Evolutionary conservation across 2,113 vertebrate species (phyloP), one percentile per base, ranked within the genome.

Genomic region (Hipposideros armiger): DNA sequence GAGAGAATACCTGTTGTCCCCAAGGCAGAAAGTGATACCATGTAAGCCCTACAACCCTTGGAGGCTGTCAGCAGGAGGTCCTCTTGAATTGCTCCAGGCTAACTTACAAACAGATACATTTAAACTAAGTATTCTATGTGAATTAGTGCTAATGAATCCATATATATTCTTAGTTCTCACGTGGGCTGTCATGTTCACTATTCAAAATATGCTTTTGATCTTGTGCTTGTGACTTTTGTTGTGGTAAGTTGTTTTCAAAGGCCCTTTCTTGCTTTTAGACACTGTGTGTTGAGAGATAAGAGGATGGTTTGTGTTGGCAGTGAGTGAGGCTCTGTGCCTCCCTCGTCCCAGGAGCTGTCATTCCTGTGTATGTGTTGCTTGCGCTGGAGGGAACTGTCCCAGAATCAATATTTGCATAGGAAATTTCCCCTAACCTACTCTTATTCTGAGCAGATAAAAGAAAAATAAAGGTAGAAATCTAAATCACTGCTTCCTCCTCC

Each of bases 371-470:
- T 67, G 26, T 90, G 88, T 94, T 84, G 67, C 52, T 94, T 84
- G 67, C 52, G 15, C 76, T 96, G 94, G 74, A 97, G 82, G 94
- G 93, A 97, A 91, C 72, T 2, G 5, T 97, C 96, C 96, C 97
- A 98, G 95, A 98, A 97, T 95, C 97, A 98, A 97, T 96, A 95
- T 92, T 97, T 60, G 67, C 15, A 40, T 95, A 96, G 62, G 90
- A 98, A 97, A 91, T 58, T 90, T 98, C 96, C 97, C 73, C 87
- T 77, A 94, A 66, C 95, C 87, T 92, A 95, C 90, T 85, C 93
- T 96, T 94, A 95, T 67, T 89, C 45, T 97, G 94, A 96, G 94
- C 88, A 95, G 96, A 96, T 97, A 95, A 96, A 87, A 94, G 58
- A 83, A 93, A 94, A 73, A 77, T 28, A 54, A 36, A 66, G 47